Percentiles rank a stretch among this genome's conserved stretches.
Conservation (phyloP, 2,888 invertebrate species). For the Rutpela maculata region DNA sequence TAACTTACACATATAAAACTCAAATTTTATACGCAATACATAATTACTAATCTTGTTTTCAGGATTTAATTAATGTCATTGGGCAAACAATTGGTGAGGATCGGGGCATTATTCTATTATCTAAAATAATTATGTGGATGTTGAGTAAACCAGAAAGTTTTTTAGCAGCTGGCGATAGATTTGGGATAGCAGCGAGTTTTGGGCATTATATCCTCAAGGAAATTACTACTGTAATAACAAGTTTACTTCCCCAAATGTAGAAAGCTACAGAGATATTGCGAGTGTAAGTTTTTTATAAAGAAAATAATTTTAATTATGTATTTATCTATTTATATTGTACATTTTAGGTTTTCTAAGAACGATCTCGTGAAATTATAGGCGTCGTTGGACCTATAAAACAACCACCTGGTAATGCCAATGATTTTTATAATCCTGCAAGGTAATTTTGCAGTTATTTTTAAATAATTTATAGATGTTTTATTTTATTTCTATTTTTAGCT, state of each 20-base stretch:
- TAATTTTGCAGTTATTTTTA: background rate
- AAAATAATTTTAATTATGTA: background rate
- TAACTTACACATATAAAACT: background rate
- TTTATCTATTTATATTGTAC: background rate
- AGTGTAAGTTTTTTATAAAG: background rate
- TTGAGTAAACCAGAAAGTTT: background rate
- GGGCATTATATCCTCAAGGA: background rate
- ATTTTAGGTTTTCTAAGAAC: background rate
- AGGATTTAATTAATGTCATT: conserved; percentile 5
- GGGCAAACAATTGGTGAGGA: background rate
- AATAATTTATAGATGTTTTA: too few species aligned
- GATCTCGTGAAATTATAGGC: background rate
- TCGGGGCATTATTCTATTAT: background rate
- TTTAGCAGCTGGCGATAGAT: background rate
- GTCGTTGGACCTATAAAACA: conserved; percentile 3
- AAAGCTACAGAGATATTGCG: too few species aligned
- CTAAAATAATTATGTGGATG: background rate
- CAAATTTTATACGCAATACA: background rate
- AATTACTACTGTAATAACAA: background rate
- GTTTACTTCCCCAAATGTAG: background rate
- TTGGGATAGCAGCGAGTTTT: conserved; percentile 1
- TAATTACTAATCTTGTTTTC: background rate
- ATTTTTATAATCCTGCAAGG: conserved; percentile 11
- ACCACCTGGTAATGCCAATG: conserved; percentile 5
- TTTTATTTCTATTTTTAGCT: background rate